These are phyloP conservation scores for Sinosuthora webbiana DNA, from an alignment of 2,113 vertebrate species.

Conservation along the genomic window DNA sequence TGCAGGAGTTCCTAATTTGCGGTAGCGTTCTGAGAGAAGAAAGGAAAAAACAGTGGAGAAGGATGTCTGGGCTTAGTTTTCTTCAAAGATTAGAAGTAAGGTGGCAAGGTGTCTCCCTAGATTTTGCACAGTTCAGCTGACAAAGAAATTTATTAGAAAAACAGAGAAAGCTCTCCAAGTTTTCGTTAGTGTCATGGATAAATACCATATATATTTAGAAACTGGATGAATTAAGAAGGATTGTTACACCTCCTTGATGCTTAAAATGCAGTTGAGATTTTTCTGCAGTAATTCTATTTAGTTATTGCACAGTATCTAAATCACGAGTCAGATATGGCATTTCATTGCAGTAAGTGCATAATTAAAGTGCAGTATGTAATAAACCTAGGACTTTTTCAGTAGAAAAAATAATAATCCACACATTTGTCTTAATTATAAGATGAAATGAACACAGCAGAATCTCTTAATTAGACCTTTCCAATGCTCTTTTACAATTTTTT, in stretches of 20 bases:
- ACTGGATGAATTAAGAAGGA: not conserved
- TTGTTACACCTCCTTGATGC: not conserved
- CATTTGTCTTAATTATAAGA: not conserved
- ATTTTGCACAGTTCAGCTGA: not conserved
- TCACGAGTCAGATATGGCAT: not conserved
- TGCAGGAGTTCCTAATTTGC: not conserved
- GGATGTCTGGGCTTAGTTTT: not conserved
- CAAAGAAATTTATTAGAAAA: not conserved
- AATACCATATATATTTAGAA: not conserved
- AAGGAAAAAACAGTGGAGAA: not conserved
- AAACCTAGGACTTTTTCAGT: not conserved
- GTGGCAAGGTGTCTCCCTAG: not conserved
- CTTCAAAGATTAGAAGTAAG: not conserved
- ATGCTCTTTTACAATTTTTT: not conserved
- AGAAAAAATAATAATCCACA: not conserved
- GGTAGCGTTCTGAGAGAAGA: not conserved
- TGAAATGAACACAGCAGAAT: not conserved
- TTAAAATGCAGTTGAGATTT: not conserved
- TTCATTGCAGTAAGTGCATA: constrained; percentile 2
- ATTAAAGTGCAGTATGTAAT: not conserved
- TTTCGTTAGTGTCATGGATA: not conserved
- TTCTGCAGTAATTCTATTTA: not conserved
- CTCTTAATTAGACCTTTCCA: constrained; percentile 18
- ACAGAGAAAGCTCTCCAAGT: not conserved
- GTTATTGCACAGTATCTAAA: not conserved